Evolutionary conservation across 2,113 vertebrate genomes (phyloP).

Genomic region (Octodon degus): DNA sequence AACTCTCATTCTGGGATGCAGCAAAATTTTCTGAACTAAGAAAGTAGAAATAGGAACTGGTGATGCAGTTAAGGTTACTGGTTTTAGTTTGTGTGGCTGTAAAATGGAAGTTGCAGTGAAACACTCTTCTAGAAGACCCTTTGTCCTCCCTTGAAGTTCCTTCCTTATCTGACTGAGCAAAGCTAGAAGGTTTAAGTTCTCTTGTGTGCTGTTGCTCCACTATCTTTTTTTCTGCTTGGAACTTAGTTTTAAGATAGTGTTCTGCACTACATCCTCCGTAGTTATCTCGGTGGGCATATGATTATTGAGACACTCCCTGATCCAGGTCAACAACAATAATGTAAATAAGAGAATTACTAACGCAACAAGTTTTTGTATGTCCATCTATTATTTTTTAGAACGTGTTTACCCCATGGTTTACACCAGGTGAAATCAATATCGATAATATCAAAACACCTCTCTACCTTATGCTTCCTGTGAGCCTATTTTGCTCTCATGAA

Average conservation of each 20-base stretch:
- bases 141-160: neutral
- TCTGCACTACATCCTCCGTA: neutral
- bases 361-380: neutral
- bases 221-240: neutral
- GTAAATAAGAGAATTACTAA: neutral
- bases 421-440: neutral
- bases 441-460: neutral
- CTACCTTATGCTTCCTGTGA: neutral
- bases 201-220: neutral
- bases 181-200: neutral
- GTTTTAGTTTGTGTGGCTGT: neutral
- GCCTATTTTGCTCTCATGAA: too few species aligned
- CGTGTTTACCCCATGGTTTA: neutral
- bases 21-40: neutral
- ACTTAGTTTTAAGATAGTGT: neutral
- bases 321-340: neutral
- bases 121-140: neutral
- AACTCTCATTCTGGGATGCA: neutral
- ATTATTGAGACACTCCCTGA: neutral
- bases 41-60: neutral
- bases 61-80: neutral
- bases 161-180: neutral
- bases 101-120: neutral
- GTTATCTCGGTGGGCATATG: neutral
- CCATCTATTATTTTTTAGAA: neutral